A percentile compares a stretch with the other conserved stretches of the same genome.
Conservation (phyloP, 2,797 vertebrate species). For the Melanotaenia pygmaea region DNA sequence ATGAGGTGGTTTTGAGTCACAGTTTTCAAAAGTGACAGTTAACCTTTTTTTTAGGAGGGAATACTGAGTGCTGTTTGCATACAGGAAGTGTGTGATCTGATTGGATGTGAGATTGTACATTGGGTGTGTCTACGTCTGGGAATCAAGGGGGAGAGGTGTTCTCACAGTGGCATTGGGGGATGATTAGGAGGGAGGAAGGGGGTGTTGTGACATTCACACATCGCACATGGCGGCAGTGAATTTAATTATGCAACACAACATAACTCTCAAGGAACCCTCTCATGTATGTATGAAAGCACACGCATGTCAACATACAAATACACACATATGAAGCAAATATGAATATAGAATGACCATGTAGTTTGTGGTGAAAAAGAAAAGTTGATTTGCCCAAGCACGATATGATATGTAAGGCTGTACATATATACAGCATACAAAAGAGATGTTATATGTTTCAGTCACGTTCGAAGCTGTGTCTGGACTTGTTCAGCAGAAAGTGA, state of each 20-base stretch:
- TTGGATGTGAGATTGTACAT: conserved; percentile 53
- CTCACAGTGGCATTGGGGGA: conserved; percentile 77
- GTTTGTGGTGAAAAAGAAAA: fast-evolving
- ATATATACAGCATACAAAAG: conserved; percentile 15
- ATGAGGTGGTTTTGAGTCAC: conserved; percentile 1
- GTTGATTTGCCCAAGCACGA: not conserved
- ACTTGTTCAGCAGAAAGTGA: conserved; percentile 69
- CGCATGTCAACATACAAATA: not conserved
- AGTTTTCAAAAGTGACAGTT: conserved; percentile 55
- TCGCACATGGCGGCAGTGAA: conserved; percentile 62
- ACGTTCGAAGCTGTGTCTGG: conserved; percentile 48
- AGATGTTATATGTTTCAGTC: conserved; percentile 40
- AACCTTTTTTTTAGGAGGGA: conserved; percentile 14
- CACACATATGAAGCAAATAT: not conserved
- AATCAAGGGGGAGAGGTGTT: conserved; percentile 81
- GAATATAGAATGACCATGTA: not conserved
- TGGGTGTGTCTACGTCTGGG: conserved; percentile 80
- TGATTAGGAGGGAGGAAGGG: conserved; percentile 18
- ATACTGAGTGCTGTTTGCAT: conserved; percentile 43
- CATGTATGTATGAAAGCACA: not conserved
- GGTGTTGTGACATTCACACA: conserved; percentile 69
- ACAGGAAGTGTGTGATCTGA: conserved; percentile 37
- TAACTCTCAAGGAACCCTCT: conserved; percentile 5
- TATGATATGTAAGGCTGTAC: conserved; percentile 8
- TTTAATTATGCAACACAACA: conserved; percentile 61